These are phyloP conservation scores for Bilobella aurantiaca DNA, from an alignment of 1,140 invertebrate species.

Conservation along the genomic window DNA sequence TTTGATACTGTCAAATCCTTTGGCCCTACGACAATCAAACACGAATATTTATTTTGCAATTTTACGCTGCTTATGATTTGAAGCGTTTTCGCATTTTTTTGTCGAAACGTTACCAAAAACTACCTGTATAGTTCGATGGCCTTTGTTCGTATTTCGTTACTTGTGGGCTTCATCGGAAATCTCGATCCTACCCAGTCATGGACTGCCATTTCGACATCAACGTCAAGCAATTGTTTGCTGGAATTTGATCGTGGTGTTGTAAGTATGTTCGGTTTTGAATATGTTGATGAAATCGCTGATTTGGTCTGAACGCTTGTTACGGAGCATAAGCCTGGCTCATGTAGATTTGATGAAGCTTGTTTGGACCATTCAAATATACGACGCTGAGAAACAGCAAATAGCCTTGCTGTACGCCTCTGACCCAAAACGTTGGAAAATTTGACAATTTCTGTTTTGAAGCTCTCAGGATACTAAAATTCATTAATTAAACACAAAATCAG, in stretches of 20 bases:
- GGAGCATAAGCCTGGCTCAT: not conserved
- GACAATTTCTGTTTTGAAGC: constrained; percentile 36
- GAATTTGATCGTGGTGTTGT: constrained; percentile 11
- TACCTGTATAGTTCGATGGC: constrained; percentile 26
- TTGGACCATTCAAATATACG: constrained; percentile 37
- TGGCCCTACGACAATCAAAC: constrained; percentile 12
- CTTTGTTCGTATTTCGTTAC: constrained; percentile 28
- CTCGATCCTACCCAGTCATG: constrained; percentile 19
- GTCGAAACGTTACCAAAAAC: not conserved
- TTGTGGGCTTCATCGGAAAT: constrained; percentile 7
- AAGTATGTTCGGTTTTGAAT: no score
- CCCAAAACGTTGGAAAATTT: constrained; percentile 30
- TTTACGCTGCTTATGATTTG: not conserved
- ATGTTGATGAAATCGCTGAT: not conserved
- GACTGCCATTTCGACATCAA: constrained; percentile 22
- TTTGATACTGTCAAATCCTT: constrained; percentile 28
- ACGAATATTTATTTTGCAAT: not conserved
- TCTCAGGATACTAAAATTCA: constrained; percentile 35
- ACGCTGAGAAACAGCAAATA: constrained; percentile 36
- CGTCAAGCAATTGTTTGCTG: constrained; percentile 16
- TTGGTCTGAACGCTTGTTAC: not conserved
- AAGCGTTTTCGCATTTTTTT: not conserved
- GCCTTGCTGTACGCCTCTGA: constrained; percentile 31
- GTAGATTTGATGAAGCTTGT: not conserved
- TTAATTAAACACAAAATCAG: not conserved